phyloP scores from a whole-genome alignment of 2,113 vertebrate genomes.

The Oxyura jamaicensis region DNA sequence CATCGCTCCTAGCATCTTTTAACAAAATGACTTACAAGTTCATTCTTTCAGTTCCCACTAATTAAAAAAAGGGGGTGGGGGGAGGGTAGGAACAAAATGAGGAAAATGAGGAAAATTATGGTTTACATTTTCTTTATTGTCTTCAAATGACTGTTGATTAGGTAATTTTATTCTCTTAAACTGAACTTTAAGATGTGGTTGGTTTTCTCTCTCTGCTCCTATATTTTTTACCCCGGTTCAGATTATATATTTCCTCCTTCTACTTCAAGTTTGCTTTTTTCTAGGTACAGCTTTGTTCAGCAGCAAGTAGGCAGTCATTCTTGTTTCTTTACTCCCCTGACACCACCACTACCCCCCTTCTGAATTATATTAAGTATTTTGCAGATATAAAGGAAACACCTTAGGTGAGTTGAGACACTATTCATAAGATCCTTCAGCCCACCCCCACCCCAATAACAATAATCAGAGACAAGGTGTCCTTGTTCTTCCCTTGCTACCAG shows the following conservation, averaged over 20 bases:
- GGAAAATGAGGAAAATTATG: neutral
- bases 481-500: constrained; percentile 47
- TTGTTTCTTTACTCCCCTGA: neutral
- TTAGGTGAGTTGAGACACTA: constrained; percentile 21
- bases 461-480: constrained; percentile 63
- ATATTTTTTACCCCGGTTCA: neutral
- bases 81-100: neutral
- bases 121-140: neutral
- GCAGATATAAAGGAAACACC: constrained; percentile 18
- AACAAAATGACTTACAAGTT: neutral
- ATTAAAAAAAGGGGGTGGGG: neutral
- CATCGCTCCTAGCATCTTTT: neutral
- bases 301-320: constrained; percentile 20
- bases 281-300: neutral
- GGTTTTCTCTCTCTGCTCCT: neutral
- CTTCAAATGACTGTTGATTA: neutral
- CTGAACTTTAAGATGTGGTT: neutral
- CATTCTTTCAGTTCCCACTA: neutral
- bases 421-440: constrained; percentile 33
- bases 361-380: constrained; percentile 6
- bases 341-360: neutral
- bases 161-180: neutral
- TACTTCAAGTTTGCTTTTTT: constrained; percentile 1
- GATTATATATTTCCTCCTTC: neutral
- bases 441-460: constrained; percentile 35